Evolutionary conservation across 2,888 invertebrate genomes (phyloP), one percentile per base, ranked within the genome.

Genomic region (Achlya flavicornis): DNA sequence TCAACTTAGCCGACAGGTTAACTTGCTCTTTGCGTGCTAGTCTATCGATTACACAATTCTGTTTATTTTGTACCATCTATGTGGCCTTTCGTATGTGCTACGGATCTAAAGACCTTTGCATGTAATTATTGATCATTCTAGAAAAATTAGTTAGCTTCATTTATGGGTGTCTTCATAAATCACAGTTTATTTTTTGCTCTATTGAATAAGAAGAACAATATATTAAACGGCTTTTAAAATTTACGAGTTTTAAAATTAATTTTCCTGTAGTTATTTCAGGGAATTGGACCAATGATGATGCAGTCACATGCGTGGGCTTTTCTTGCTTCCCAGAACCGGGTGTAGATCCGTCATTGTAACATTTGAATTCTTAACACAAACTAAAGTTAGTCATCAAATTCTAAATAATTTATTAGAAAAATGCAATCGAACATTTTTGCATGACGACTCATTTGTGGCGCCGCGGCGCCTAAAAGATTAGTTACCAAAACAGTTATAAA

Each of bases 351-450:
- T 60, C 41, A 59, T 38, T 12, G 10, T 74, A 73, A 64, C 41
- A 65, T 74, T 65, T 59, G 74, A 76, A 79, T 80, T 72, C 65
- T 6, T 64, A 71, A 72, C 71, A 53, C 71, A 53, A 62, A 61
- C 57, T 67, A 63, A 64, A 63, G 63, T 75, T 79, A 81, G 83
- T 82, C 82, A 82, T 66, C 69, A 63, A 59, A 71, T 79, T 81
- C 73, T 57, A 71, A 60, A 41, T 41, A 60, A 60, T 59, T 53
- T 19, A 41, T 60, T 26, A 41, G 26, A 43, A 41, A 16, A 58
- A 59, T 41, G 26, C 60, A 60, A 60, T 60, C 41, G 60, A 41
- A 60, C 60, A 43, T 60, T 60, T 41, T 41, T 59, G 41, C 41
- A 26, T 14, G 19, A 19, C 41, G 43, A 60, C 19, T 41, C 41